Base-by-base conservation (phyloP, 2,797 vertebrate species). In the Platyrinchus mystaceus region DNA sequence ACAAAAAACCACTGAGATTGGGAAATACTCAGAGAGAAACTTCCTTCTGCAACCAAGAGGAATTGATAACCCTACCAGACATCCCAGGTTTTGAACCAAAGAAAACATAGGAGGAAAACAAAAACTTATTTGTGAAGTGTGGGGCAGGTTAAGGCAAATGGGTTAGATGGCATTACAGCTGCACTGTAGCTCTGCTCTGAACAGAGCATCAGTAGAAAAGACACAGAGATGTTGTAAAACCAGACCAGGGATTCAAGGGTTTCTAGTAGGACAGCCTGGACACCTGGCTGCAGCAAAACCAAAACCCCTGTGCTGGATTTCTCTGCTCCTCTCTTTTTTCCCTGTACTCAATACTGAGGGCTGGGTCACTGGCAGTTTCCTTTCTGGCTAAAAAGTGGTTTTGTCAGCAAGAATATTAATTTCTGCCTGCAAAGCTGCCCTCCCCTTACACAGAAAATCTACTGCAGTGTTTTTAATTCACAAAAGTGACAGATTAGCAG, bases 321-420 rank as follows among this genome's bases (percentile, higher is more conserved):
- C 39, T 53, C 41, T 50, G 43, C 46, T 90, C 32, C 26, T 91
- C 47, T 67, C 37, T 88, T 89, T 59, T 21, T 2, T 8, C 39
- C 14, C 20, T 36, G 50, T 32, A 75, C n/a, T 82, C 64, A 74
- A 0, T 46, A 67, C 4, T 39, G n/a, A 82, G 39, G 44, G 50
- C 20, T 87, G 39, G 55, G 44, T 86, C 74, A 87, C 36, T 27
- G 0, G 0, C 69, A 60, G 32, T 80, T 80, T 92, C 77, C 76
- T 36, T 69, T 79, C 78, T 64, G 82, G 49, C 79, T 84, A 56
- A 79, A 90, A 84, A 87, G 74, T 70, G 27, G 24, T 69, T 87
- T 84, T 79, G 63, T 79, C 89, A 95, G 59, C 84, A 91, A 89
- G 41, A 92, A 80, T 15, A 74, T 64, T 56, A 77, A 92, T 77